A percentile compares a stretch with the other conserved stretches of the same genome.
phyloP scores from a whole-genome alignment of 2,888 invertebrate species.

The Heterodera filipjevi region DNA sequence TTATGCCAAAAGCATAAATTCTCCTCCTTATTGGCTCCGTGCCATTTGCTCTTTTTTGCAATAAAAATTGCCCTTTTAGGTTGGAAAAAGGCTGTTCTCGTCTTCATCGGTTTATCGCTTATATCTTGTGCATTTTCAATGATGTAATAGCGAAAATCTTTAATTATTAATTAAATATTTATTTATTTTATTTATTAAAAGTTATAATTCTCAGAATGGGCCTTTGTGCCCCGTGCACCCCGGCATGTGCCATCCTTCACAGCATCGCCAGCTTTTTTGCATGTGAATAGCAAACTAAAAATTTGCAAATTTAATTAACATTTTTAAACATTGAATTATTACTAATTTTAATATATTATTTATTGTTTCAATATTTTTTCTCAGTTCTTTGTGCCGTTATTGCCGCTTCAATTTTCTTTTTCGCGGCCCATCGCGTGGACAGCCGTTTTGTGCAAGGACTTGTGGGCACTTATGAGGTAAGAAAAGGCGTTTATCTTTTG shows the following conservation, averaged over 20 bases:
- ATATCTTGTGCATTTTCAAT: conserved; percentile 51
- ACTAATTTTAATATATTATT: conserved; percentile 14
- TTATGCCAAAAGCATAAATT: too few species aligned
- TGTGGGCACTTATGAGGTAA: conserved; percentile 63
- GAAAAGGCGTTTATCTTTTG: neutral
- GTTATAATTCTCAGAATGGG: conserved; percentile 44
- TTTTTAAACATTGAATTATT: too few species aligned
- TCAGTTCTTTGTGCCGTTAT: conserved; percentile 31
- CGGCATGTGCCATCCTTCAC: conserved; percentile 58
- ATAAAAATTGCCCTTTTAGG: conserved; percentile 47
- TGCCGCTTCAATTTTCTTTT: conserved; percentile 50
- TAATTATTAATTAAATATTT: neutral
- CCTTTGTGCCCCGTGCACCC: conserved; percentile 61
- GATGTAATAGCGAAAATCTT: neutral
- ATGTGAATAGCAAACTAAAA: conserved; percentile 43
- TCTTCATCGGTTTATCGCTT: conserved; percentile 57
- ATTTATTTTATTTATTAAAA: neutral
- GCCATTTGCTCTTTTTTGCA: too few species aligned
- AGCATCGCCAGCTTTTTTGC: conserved; percentile 55
- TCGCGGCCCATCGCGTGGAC: conserved; percentile 63
- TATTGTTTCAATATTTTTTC: neutral
- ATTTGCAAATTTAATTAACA: neutral
- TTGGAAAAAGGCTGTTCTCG: conserved; percentile 62
- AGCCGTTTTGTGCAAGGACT: conserved; percentile 63
- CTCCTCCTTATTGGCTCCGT: too few species aligned